Base-by-base conservation (phyloP, 1,140 invertebrate genomes). In the Aphelenchoides fujianensis region DNA sequence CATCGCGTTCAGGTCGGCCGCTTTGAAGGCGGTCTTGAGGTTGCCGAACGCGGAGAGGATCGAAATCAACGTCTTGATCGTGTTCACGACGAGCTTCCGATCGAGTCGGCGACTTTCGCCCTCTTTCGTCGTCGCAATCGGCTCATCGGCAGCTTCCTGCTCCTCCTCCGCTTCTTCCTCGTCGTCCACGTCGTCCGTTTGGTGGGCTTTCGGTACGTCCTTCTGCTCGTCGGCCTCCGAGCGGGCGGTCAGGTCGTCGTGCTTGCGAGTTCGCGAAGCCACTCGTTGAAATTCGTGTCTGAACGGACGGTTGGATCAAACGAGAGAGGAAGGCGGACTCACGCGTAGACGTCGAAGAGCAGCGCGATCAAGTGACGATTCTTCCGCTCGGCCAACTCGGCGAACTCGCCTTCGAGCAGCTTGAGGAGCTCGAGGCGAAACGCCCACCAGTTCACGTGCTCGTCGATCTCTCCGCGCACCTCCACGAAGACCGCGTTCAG, bases 391-490 rank as follows among this genome's bases (percentile, higher is more conserved):
- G 75, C 63, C 27, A 68, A 19, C 2, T 32, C 66, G 37, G 52
- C 12, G 41, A 75, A 71, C 68, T 37, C 31, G n/a, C 41, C 48
- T 48, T 23, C 2, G 23, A 78, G 12, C 16, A 75, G 41, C 19
- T 74, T 71, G 12, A 78, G 52, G 19, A 75, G 41, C 63, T 75
- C 68, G 31, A 75, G 32, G 3, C 74, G 69, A 36, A 71, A 78
- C 16, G 55, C 36, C 16, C 27, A 66, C 37, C 23, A 66, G 31
- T 66, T 37, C 12, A 66, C 34, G 61, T 71, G 28, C 9, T 48
- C 23, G 34, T 57, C 1, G 23, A 61, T 12, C 1, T 9, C 28
- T 30, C 52, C 19, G 27, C 19, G 67, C 32, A 69, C 34, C 27
- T 59, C 41, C 12, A 62, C n/a, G n/a, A 61, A 34, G 7, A 31